Base-by-base conservation (phyloP, 2,797 vertebrate genomes). In the Echiichthys vipera region DNA sequence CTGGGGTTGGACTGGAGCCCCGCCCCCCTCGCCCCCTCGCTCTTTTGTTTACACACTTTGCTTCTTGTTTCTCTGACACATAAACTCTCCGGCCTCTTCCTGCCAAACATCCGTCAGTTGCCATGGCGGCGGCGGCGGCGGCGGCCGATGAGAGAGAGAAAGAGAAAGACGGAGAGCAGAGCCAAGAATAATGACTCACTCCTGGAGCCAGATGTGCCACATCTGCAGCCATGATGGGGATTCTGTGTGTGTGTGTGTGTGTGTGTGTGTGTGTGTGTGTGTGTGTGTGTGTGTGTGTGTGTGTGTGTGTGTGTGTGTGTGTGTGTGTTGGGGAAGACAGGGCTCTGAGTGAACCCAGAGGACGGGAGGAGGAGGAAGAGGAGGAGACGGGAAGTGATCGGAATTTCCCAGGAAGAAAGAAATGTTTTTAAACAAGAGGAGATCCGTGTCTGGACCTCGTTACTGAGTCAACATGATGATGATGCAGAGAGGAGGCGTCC, bases 91-190 rank as follows among this genome's bases (percentile, higher is more conserved):
- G 50, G 66, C 72, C 32, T 50, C 29, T 89, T 91, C 92, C 92
- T 95, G 95, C 96, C 96, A 97, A 96, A 96, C 95, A 95, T 93
- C 95, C 92, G 89, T 91, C 91, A 85, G 96, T 97, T 96, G 92
- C 96, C 94, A 97, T 96, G 95, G 94, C 88, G 93, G 93, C 95
- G 18, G 72, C 49, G 66, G 40, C 67, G 61, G 46, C 14, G 37
- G 17, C 42, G 1, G 14, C n/a, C n/a, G n/a, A 20, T 34, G 27
- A 53, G 50, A 54, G 14, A 17, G 71, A 47, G 67, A 39, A 64
- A 56, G 40, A 13, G 39, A 24, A 46, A 1, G 9, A 13, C 30
- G 36, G 36, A 34, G 45, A 80, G 80, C 70, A 70, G n/a, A 82
- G 86, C 90, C 65, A 81, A 84, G 72, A 84, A 84, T 85, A 91